Conservation (phyloP, 2,113 vertebrate genomes). For the Lophotis ruficrista region DNA sequence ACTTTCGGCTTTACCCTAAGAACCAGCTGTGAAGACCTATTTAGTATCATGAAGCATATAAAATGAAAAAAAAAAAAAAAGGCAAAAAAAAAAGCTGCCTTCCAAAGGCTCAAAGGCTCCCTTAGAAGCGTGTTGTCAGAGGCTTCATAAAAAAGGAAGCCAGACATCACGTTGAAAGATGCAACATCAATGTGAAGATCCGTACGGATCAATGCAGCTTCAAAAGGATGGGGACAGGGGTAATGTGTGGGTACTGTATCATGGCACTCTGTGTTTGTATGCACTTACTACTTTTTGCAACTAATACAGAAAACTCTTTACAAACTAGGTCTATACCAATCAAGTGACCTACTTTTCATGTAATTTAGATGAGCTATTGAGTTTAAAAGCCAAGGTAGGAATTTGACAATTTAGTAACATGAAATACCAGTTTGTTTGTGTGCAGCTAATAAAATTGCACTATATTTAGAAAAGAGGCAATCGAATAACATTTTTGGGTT, state of each 20-base stretch:
- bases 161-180: neutral
- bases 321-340: neutral
- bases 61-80: neutral
- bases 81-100: neutral
- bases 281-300: neutral
- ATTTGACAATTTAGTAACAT: neutral
- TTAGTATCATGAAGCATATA: neutral
- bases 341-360: neutral
- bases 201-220: neutral
- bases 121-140: neutral
- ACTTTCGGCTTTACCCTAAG: neutral
- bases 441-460: neutral
- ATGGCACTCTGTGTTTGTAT: neutral
- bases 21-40: neutral
- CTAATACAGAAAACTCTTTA: neutral
- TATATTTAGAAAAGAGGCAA: neutral
- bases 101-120: neutral
- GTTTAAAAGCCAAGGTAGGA: neutral
- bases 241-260: neutral
- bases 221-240: neutral
- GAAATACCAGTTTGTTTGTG: neutral
- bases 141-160: neutral
- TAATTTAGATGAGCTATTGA: neutral
- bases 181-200: neutral
- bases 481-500: neutral